phyloP scores from a whole-genome alignment of 2,888 invertebrate genomes.

The Mechanitis messenoides region DNA sequence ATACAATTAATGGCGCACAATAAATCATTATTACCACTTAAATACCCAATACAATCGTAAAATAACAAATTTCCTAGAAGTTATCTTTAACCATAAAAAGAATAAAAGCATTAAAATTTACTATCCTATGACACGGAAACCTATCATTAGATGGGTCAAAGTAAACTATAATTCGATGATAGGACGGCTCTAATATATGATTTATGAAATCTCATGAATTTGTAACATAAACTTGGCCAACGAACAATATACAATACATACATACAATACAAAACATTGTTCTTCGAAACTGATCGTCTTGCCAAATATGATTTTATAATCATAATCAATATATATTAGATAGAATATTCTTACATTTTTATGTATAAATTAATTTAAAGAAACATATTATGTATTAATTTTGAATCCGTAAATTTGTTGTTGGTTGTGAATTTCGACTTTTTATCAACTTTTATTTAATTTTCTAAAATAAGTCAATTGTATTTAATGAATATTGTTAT shows the following conservation, averaged over 20 bases:
- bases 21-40: constrained; percentile 20
- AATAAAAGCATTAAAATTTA: constrained; percentile 25
- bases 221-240: background rate
- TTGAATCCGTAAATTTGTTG: too few relatives aligned
- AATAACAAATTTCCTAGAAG: constrained; percentile 21
- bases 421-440: too few relatives aligned
- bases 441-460: too few relatives aligned
- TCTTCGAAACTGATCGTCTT: too few relatives aligned
- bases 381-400: too few relatives aligned
- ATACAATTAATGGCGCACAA: constrained; percentile 4
- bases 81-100: constrained; percentile 25
- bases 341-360: too few relatives aligned
- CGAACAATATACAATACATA: background rate
- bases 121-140: constrained; percentile 26
- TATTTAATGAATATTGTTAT: too few relatives aligned
- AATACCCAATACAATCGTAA: constrained; percentile 12
- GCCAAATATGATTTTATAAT: too few relatives aligned
- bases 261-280: too few relatives aligned
- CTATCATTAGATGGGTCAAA: constrained; percentile 25
- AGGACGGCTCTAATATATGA: constrained; percentile 21
- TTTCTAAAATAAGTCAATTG: too few relatives aligned
- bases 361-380: too few relatives aligned
- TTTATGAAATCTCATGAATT: constrained; percentile 18
- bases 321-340: too few relatives aligned
- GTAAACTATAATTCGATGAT: constrained; percentile 31